These are phyloP conservation scores for Rostratula benghalensis DNA, from an alignment of 2,113 vertebrate genomes.

Conservation along the genomic window DNA sequence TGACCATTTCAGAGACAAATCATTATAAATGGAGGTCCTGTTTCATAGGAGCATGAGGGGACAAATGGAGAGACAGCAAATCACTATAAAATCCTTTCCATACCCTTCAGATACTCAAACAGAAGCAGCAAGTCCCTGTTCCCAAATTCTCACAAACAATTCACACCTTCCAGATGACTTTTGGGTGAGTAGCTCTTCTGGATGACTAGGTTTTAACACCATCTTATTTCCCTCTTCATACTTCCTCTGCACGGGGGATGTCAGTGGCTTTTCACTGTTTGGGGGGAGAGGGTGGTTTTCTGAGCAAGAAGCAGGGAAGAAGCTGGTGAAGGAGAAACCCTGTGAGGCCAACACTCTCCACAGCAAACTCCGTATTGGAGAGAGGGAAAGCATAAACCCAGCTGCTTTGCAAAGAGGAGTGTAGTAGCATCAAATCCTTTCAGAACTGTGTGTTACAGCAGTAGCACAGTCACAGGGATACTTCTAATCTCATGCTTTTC, in stretches of 20 bases:
- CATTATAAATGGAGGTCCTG: neutral
- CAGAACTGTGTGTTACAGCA: neutral
- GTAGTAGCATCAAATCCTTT: neutral
- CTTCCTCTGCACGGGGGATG: neutral
- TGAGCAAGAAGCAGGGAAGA: neutral
- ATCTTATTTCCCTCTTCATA: neutral
- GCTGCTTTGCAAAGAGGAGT: neutral
- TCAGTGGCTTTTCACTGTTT: neutral
- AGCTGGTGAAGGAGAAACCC: neutral
- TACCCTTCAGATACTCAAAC: neutral
- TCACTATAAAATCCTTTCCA: neutral
- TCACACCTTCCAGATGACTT: neutral
- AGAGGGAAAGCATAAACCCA: neutral
- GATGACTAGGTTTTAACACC: neutral
- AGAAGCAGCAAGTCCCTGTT: neutral
- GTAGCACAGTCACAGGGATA: neutral
- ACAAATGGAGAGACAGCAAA: neutral
- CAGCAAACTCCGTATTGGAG: neutral
- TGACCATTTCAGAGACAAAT: neutral
- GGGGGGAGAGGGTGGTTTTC: neutral
- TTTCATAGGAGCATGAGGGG: neutral
- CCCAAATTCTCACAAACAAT: neutral
- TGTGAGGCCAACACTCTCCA: neutral
- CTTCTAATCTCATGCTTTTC: neutral
- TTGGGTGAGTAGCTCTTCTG: neutral